phyloP scores from a whole-genome alignment of 1,140 invertebrate species.

The Triops cancriformis region DNA sequence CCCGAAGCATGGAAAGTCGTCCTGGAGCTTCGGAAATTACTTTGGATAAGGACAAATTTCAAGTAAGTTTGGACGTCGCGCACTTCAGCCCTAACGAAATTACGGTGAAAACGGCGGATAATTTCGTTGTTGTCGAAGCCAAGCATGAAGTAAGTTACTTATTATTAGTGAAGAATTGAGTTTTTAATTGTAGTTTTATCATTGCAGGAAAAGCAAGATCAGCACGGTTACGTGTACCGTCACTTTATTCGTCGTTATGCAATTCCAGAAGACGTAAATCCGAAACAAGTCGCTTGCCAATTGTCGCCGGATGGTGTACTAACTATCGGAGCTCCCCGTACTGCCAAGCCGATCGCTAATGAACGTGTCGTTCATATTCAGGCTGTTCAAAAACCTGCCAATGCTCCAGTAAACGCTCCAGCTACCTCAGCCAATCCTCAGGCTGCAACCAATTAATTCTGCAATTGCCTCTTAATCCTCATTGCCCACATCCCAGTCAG shows the following conservation, averaged over 20 bases:
- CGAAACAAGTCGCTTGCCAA: conserved; percentile 54
- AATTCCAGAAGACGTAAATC: conserved; percentile 50
- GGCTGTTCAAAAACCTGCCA: not conserved
- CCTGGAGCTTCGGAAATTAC: conserved; percentile 15
- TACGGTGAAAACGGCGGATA: conserved; percentile 73
- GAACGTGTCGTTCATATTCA: conserved; percentile 21
- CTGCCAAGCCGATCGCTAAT: not conserved
- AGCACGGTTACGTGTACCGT: conserved; percentile 59
- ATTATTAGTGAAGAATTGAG: not conserved
- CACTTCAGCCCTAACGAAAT: conserved; percentile 78
- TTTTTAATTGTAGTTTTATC: not conserved
- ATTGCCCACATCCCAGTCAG: too few relatives aligned
- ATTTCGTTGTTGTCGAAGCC: conserved; percentile 66
- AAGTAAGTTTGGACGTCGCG: conserved; percentile 61
- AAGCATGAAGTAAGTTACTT: conserved; percentile 64
- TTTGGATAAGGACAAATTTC: conserved; percentile 25
- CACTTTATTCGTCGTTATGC: conserved; percentile 64
- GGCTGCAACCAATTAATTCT: too few relatives aligned
- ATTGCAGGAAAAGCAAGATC: not conserved
- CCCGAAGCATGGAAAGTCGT: not conserved
- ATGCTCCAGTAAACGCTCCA: not conserved
- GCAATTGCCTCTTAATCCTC: too few relatives aligned
- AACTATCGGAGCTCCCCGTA: conserved; percentile 53
- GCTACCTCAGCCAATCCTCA: too few relatives aligned
- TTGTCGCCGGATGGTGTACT: conserved; percentile 66